Conservation (phyloP, 2,113 vertebrate species). For the Notothenia rossii region DNA sequence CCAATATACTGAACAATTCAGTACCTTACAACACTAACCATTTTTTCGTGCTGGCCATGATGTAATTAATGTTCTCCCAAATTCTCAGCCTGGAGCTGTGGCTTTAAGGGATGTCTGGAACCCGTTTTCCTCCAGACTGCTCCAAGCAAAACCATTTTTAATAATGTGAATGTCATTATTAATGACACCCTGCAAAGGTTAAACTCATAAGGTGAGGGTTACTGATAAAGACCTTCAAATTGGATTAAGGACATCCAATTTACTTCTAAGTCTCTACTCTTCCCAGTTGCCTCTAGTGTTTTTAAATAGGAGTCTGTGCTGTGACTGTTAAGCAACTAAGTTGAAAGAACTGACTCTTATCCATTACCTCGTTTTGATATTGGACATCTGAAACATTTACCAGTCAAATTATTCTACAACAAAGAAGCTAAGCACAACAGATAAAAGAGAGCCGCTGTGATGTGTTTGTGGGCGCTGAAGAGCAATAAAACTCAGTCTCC, state of each 20-base stretch:
- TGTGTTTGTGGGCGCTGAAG: constrained; percentile 27
- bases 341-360: constrained; percentile 39
- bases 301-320: constrained; percentile 21
- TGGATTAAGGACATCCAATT: constrained; percentile 35
- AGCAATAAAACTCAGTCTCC: constrained; percentile 17
- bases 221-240: constrained; percentile 48
- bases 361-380: constrained; percentile 28
- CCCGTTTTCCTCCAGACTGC: constrained; percentile 31
- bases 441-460: constrained; percentile 13
- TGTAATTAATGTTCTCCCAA: constrained; percentile 64
- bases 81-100: constrained; percentile 38
- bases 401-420: constrained; percentile 34
- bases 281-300: constrained; percentile 19
- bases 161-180: constrained; percentile 49
- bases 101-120: constrained; percentile 43
- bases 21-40: constrained; percentile 33
- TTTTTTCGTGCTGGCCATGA: constrained; percentile 49
- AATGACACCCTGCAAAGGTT: constrained; percentile 54
- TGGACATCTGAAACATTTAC: constrained; percentile 38
- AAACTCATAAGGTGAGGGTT: constrained; percentile 43
- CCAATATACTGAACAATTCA: constrained; percentile 49
- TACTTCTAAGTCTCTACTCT: constrained; percentile 18
- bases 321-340: constrained; percentile 42
- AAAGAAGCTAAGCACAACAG: constrained; percentile 14
- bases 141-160: constrained; percentile 17